These are phyloP conservation scores for Peucedramus taeniatus DNA, from an alignment of 2,113 vertebrate genomes.

Conservation along the genomic window DNA sequence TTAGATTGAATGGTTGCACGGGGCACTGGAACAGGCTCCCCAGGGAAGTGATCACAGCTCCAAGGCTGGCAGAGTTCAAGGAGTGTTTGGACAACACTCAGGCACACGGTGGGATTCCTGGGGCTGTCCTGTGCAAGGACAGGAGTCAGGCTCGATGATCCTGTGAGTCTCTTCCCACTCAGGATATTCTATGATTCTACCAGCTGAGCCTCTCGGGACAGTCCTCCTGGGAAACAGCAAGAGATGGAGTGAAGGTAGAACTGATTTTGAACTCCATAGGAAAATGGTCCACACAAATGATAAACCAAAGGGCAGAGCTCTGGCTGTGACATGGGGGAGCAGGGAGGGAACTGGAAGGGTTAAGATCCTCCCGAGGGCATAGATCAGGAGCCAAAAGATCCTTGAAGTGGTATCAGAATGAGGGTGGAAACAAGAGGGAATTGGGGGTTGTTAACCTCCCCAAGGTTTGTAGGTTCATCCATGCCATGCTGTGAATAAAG, in stretches of 20 bases:
- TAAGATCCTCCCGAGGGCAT: neutral
- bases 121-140: neutral
- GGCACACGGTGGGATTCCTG: neutral
- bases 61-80: neutral
- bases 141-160: neutral
- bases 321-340: neutral
- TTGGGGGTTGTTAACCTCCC: neutral
- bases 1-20: neutral
- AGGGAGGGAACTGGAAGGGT: neutral
- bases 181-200: neutral
- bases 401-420: neutral
- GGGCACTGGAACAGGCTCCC: neutral
- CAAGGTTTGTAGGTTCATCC: neutral
- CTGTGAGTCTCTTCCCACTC: too few relatives aligned
- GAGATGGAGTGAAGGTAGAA: neutral
- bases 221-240: neutral
- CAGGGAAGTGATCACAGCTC: neutral
- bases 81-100: neutral
- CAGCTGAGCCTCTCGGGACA: rapidly evolving
- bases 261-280: neutral
- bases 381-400: neutral
- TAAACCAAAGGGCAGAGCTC: neutral
- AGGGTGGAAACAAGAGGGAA: neutral
- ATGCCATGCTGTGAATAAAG: neutral
- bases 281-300: neutral